Evolutionary conservation across 2,888 invertebrate genomes (phyloP), one percentile per base, ranked within the genome.

Genomic region (Syrphus vitripennis): DNA sequence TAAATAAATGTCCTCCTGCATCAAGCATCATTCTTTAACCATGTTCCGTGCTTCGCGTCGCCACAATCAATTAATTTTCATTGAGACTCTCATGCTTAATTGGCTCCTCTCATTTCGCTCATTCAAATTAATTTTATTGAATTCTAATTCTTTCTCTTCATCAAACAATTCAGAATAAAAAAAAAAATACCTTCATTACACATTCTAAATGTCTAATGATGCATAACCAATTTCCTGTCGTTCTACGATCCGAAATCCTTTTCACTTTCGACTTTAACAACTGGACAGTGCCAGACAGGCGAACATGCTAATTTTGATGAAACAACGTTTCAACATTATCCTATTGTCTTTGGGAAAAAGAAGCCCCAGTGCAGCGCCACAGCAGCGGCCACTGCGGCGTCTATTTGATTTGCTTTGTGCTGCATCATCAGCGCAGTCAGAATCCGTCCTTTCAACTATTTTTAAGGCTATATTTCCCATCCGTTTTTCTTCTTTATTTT

Each of bases 231-330:
- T 83, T 79, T 75, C 79, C 79, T 65, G 9, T 57, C 48, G 57
- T 75, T 69, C 57, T 45, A 34, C 63, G 14, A 57, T 83, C 57
- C 57, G 42, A 61, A 75, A 78, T 72, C 65, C 53, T 79, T 79
- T 75, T 75, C 29, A 37, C 61, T 63, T 61, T 45, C 72, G 37
- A 48, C 12, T 61, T 72, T 37, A 72, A 72, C 74, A 74, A 63
- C 74, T 37, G 74, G 63, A 37, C 74, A 67, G 34, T 67, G 70
- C 69, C 63, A 79, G 55, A 69, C 70, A 71, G 48, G 40, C 69
- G 75, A 83, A 75, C 83, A 83, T 83, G 83, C 83, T 83, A 83
- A 83, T 83, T 83, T 79, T 63, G 57, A 79, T 83, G 55, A 70
- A 79, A 83, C 69, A 55, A 26, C 48, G 70, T 57, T 79, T 65